A percentile compares a stretch with the other conserved stretches of the same genome.
Conservation (phyloP, 2,888 invertebrate species). For the Apamea crenata region DNA sequence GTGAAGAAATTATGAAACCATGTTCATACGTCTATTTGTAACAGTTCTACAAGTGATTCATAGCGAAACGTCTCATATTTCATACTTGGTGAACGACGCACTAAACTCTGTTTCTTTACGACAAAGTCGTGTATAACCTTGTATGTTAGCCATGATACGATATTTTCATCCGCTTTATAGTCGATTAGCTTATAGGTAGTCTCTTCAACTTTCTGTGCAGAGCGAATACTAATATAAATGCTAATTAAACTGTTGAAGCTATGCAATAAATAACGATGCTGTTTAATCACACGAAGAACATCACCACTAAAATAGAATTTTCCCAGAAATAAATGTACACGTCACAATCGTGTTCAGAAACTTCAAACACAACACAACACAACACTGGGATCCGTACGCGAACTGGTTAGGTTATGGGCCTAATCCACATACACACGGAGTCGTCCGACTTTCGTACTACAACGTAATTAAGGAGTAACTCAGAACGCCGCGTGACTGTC, state of each 20-base stretch:
- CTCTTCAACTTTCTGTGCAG: constrained; percentile 33
- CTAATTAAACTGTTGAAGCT: constrained; percentile 66
- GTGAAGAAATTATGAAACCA: background rate
- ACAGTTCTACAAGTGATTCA: constrained; percentile 26
- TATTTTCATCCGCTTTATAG: constrained; percentile 51
- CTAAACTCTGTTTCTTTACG: constrained; percentile 28
- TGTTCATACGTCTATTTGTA: background rate
- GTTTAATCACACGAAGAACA: constrained; percentile 83
- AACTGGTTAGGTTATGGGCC: constrained; percentile 48
- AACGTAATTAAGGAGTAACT: constrained; percentile 71
- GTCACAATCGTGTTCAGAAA: constrained; percentile 74
- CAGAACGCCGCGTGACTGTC: constrained; percentile 82
- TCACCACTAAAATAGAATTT: constrained; percentile 84
- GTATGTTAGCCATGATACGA: constrained; percentile 27
- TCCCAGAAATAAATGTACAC: constrained; percentile 84
- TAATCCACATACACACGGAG: constrained; percentile 73
- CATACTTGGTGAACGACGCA: constrained; percentile 37
- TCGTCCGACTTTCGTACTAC: constrained; percentile 72
- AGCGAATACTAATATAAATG: constrained; percentile 58
- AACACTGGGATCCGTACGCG: constrained; percentile 65
- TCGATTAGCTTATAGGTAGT: constrained; percentile 26
- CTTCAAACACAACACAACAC: constrained; percentile 75
- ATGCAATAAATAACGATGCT: constrained; percentile 76
- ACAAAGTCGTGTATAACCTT: constrained; percentile 44
- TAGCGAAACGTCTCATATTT: constrained; percentile 46